Evolutionary conservation across 2,888 invertebrate genomes (phyloP), one percentile per base, ranked within the genome.

Genomic region (Epinotia brunnichana): DNA sequence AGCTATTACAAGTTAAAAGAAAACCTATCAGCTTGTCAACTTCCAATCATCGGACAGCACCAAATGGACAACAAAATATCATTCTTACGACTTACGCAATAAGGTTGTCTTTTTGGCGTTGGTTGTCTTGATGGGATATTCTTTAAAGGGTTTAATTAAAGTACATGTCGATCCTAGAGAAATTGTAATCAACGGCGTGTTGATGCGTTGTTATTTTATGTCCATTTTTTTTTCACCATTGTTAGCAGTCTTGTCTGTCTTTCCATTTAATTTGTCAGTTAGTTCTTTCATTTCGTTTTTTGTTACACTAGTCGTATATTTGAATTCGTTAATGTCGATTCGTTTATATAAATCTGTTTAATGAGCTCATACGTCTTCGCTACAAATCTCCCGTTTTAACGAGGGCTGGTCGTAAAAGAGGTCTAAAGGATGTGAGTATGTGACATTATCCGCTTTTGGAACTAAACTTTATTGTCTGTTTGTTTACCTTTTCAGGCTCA

Each of bases 121-220:
- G 2, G 19, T 41, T 66, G n/a, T 39, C 11, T 59, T 54, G 44
- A 41, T 41, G 69, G 59, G 3, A 17, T 24, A n/a, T 15, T 51
- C 56, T 59, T 63, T 63, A 73, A 73, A 68, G 67, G 68, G 62
- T 73, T 68, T 73, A 69, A 73, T 73, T 72, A 72, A 70, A 67
- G 41, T 66, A 29, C 24, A 29, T 61, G 39, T 67, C 17, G 67
- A 66, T 54, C 35, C 48, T 44, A 53, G 63, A 73, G 68, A 69
- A 73, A 73, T 68, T 53, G 57, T 53, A 69, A 73, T 73, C 73
- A 69, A 57, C 41, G 48, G 62, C 69, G 51, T 39, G 41, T 63
- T 41, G 53, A 59, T 24, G 24, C 24, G 63, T 68, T 13, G 54
- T 39, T 67, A 62, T 54, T 56, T 57, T 21, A 56, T 24, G 41